Evolutionary conservation across 2,113 vertebrate genomes (phyloP).

Genomic region (Phylloscopus trochilus): DNA sequence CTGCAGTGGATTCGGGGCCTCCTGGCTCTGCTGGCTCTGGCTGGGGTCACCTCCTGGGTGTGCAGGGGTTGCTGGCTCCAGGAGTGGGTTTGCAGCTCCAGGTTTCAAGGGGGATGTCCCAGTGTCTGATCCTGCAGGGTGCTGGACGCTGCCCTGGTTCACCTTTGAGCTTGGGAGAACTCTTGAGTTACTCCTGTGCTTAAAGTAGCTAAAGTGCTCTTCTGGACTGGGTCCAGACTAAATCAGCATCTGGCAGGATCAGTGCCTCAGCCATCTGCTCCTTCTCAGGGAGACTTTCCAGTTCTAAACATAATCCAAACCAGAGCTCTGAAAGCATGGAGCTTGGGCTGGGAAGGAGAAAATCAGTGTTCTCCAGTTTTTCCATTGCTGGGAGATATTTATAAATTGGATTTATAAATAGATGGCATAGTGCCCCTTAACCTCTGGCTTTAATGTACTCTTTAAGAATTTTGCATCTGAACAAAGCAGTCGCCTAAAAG

Average conservation of each 20-base stretch:
- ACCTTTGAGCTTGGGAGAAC: neutral
- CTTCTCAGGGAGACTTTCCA: constrained; percentile 54
- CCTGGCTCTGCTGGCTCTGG: neutral
- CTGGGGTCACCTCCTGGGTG: neutral
- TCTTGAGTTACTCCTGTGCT: neutral
- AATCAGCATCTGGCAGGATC: constrained; percentile 55
- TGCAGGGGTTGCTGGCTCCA: neutral
- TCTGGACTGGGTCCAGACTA: constrained; percentile 18
- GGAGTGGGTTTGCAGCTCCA: neutral
- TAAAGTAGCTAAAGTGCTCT: constrained; percentile 26
- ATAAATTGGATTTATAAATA: neutral
- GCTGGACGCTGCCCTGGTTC: neutral
- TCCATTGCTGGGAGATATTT: neutral
- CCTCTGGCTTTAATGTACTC: neutral
- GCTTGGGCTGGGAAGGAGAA: neutral
- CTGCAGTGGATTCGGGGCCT: neutral
- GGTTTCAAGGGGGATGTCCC: neutral
- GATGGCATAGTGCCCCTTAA: neutral
- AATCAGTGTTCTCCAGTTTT: neutral
- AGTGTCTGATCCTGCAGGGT: neutral
- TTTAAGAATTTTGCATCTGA: neutral
- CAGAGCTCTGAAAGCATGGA: constrained; percentile 19
- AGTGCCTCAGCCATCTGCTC: constrained; percentile 43
- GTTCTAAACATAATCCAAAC: constrained; percentile 32
- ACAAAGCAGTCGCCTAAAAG: neutral